These are phyloP conservation scores for Sylvicola fuscatus DNA, from an alignment of 2,888 invertebrate species.

Conservation along the genomic window DNA sequence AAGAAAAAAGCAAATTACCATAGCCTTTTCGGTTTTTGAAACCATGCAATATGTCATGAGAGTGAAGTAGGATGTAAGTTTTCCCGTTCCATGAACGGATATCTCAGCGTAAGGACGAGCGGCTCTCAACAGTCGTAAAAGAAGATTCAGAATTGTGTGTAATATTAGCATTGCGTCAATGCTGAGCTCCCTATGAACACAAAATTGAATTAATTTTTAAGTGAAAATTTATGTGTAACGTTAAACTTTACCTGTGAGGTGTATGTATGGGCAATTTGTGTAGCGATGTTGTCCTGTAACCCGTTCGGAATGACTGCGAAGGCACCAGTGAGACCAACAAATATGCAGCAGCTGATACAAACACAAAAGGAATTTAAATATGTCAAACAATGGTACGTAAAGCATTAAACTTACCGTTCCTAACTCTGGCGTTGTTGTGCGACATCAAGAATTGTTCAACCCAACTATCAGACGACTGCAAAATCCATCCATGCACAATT, in stretches of 20 bases:
- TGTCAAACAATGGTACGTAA: neutral
- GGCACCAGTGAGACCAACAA: conserved; percentile 80
- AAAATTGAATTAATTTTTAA: neutral
- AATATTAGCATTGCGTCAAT: conserved; percentile 37
- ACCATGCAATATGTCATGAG: conserved; percentile 81
- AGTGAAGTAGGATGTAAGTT: conserved; percentile 82
- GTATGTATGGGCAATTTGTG: conserved; percentile 19
- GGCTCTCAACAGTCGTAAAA: conserved; percentile 53
- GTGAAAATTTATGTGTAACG: neutral
- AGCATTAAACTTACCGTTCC: conserved; percentile 50
- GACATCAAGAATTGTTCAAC: conserved; percentile 73
- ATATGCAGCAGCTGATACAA: conserved; percentile 56
- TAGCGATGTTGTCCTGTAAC: conserved; percentile 41
- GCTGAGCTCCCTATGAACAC: conserved; percentile 21
- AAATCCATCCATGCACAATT: conserved; percentile 75
- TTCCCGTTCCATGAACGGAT: conserved; percentile 72
- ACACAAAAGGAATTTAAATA: no score
- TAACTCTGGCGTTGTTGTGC: conserved; percentile 66
- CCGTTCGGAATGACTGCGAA: conserved; percentile 73
- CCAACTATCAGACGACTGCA: conserved; percentile 85
- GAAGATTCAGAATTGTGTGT: conserved; percentile 49
- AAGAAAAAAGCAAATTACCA: conserved; percentile 44
- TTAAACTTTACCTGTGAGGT: conserved; percentile 10
- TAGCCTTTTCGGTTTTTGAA: conserved; percentile 74
- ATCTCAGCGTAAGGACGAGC: conserved; percentile 76